phyloP scores from a whole-genome alignment of 2,113 vertebrate genomes.

The Eleginops maclovinus region DNA sequence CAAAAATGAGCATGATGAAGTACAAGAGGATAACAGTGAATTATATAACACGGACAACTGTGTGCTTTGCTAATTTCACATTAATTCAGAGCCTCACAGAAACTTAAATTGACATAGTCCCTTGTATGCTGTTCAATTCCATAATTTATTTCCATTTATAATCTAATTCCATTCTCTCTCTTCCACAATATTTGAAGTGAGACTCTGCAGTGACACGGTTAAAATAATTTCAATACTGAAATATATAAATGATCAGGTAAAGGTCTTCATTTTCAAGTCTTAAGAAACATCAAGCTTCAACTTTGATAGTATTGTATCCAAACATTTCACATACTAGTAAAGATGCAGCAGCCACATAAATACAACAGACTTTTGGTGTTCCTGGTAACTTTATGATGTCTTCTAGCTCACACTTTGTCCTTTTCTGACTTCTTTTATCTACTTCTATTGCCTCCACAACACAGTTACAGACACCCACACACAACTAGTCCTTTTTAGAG shows the following conservation, averaged over 20 bases:
- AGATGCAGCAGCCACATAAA: neutral
- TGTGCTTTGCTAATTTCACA: neutral
- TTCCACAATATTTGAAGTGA: neutral
- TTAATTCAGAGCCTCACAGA: neutral
- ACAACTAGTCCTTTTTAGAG: conserved; percentile 94
- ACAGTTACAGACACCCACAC: conserved; percentile 77
- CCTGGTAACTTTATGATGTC: conserved; percentile 84
- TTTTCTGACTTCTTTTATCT: conserved; percentile 92
- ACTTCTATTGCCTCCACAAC: conserved; percentile 87
- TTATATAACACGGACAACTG: neutral
- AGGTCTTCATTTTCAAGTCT: neutral
- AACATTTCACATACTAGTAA: neutral
- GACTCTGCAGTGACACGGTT: neutral
- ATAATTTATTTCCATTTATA: too few relatives aligned
- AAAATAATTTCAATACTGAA: neutral
- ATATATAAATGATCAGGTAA: neutral
- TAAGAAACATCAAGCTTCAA: neutral
- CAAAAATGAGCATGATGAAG: neutral
- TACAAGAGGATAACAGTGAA: neutral
- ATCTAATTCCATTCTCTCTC: too few relatives aligned
- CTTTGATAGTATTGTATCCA: neutral
- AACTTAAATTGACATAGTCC: neutral
- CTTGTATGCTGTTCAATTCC: neutral
- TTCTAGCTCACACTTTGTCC: conserved; percentile 88
- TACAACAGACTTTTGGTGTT: conserved; percentile 64